Conservation (phyloP, 2,113 vertebrate species). For the Mus musculus region DNA sequence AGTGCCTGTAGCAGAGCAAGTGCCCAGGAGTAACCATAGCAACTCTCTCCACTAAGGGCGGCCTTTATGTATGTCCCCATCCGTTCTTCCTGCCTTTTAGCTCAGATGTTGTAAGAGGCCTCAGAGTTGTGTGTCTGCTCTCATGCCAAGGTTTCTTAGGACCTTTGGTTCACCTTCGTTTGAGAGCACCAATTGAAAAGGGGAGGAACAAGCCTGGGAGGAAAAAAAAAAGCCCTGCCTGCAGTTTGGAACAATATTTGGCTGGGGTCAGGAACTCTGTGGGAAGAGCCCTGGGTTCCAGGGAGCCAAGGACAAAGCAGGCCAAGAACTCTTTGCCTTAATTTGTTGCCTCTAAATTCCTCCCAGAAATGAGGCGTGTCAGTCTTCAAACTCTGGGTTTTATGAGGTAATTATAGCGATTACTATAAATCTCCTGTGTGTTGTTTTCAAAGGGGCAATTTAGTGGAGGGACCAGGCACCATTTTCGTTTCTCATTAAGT, state of each 20-base stretch:
- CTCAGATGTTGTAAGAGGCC: background rate
- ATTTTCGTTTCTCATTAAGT: slow-evolving; percentile 82
- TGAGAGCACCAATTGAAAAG: background rate
- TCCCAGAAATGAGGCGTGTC: slow-evolving; percentile 78
- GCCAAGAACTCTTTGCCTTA: slow-evolving; percentile 69
- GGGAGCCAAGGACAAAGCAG: slow-evolving; percentile 51
- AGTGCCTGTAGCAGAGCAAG: background rate
- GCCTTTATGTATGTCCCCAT: background rate
- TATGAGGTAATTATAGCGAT: slow-evolving; percentile 78
- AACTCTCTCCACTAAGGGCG: background rate
- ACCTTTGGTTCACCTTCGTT: background rate
- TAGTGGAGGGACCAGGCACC: slow-evolving; percentile 74
- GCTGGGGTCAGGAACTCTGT: background rate
- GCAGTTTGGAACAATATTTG: background rate
- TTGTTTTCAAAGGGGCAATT: slow-evolving; percentile 81
- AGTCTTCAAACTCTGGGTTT: slow-evolving; percentile 73
- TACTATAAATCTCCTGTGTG: slow-evolving; percentile 79
- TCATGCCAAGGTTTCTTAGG: background rate
- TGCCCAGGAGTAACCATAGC: too few species aligned
- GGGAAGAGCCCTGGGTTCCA: slow-evolving; percentile 56
- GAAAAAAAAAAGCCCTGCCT: background rate
- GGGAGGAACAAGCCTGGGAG: background rate
- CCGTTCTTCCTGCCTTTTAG: background rate
- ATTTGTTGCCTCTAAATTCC: slow-evolving; percentile 76
- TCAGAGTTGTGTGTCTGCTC: background rate